Conservation (phyloP, 2,888 invertebrate species). For the Latrodectus elegans region DNA sequence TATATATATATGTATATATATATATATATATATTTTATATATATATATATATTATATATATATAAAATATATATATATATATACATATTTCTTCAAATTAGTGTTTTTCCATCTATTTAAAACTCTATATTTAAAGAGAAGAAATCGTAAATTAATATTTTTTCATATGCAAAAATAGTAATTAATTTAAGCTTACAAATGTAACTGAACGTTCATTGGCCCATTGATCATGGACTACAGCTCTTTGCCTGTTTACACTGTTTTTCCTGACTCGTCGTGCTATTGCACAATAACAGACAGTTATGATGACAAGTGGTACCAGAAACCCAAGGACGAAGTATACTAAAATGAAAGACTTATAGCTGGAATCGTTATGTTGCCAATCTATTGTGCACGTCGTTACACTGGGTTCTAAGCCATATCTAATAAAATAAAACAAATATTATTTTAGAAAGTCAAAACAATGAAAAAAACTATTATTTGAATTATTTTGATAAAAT, state of each 20-base stretch:
- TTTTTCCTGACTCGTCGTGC: slow-evolving; percentile 69
- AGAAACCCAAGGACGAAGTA: slow-evolving; percentile 72
- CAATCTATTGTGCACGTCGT: slow-evolving; percentile 74
- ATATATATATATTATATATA: too few species aligned
- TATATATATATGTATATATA: too few species aligned
- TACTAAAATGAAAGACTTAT: slow-evolving; percentile 72
- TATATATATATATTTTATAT: too few species aligned
- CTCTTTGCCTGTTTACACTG: slow-evolving; percentile 67
- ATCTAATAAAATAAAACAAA: slow-evolving; percentile 65
- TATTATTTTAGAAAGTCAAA: too few species aligned
- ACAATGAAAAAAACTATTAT: too few species aligned
- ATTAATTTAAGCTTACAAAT: slow-evolving; percentile 45
- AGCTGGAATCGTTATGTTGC: slow-evolving; percentile 72
- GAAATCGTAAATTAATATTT: too few species aligned
- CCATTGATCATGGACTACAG: slow-evolving; percentile 68
- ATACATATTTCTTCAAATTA: too few species aligned
- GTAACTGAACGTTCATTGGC: slow-evolving; percentile 70
- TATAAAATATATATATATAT: too few species aligned
- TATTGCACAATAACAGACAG: slow-evolving; percentile 60
- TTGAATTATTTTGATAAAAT: too few species aligned
- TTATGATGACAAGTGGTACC: slow-evolving; percentile 70
- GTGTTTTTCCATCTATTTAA: too few species aligned
- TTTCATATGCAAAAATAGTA: neutral
- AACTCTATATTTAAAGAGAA: too few species aligned
- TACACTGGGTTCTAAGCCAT: slow-evolving; percentile 72